Evolutionary conservation across 2,888 invertebrate species (phyloP), one percentile per base, ranked within the genome.

Genomic region (Resseliella maxima): DNA sequence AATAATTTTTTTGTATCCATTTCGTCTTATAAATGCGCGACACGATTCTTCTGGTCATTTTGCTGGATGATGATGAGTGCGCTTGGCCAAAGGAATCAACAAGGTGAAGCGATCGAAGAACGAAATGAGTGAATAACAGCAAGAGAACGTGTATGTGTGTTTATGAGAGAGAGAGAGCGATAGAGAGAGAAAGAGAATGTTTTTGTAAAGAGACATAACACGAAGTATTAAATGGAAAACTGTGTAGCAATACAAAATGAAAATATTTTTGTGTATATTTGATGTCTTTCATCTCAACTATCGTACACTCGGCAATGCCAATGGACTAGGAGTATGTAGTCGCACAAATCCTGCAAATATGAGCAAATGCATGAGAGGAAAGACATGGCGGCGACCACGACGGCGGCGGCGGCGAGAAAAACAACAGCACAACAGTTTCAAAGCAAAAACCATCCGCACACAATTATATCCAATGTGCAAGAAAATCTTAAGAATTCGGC

Each of bases 261-360:
- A 59, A 59, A 59, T 59, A 24, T 59, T 24, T 59, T 59, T 59
- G 59, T 59, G 59, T 59, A n/a, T 59, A 59, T 59, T 59, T 59
- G 59, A 59, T 59, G 59, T 59, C 59, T 59, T 59, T 59, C 59
- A 59, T 59, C 59, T 59, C 5, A 6, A 59, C 24, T 24, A 59
- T 24, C 24, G 59, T 24, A 24, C 24, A 10, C 24, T 24, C 59
- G 3, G 50, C 50, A 21, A 8, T 59, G 59, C 3, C 59, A 24
- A 59, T 59, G 59, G 59, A n/a, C 59, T 3, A 18, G 59, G 15
- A 59, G 24, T 50, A 15, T 41, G 41, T 12, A 41, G 46, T 15
- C 15, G 15, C 46, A 1, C 15, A 8, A 8, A 50, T 8, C 46
- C 12, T 15, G 46, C 46, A 8, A 50, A 18, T 18, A 50, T 24